Percentiles rank a stretch among this genome's conserved stretches.
phyloP scores from a whole-genome alignment of 2,888 invertebrate genomes.

The Oscheius sp. region DNA sequence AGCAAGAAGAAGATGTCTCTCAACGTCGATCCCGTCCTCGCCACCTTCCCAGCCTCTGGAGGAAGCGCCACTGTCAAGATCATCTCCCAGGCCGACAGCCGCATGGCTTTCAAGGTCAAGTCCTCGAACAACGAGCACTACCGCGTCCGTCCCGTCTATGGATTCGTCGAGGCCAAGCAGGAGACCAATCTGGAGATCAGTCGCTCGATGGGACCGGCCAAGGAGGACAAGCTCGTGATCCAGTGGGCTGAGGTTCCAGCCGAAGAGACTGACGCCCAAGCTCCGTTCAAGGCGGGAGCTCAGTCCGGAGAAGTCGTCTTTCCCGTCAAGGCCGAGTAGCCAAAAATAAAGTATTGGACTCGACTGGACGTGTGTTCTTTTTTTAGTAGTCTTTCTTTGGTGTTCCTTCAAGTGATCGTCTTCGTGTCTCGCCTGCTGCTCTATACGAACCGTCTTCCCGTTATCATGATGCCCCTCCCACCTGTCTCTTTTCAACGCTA shows the following conservation, averaged over 20 bases:
- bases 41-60: constrained; percentile 53
- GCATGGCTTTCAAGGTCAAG: constrained; percentile 31
- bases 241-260: constrained; percentile 44
- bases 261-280: constrained; percentile 42
- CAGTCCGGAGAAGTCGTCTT: constrained; percentile 51
- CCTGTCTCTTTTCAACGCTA: no score
- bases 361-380: no score
- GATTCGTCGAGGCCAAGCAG: constrained; percentile 46
- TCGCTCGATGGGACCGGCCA: constrained; percentile 36
- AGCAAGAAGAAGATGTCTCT: not conserved
- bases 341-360: no score
- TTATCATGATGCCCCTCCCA: no score
- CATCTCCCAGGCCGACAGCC: constrained; percentile 43
- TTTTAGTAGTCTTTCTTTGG: no score
- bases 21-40: constrained; percentile 44
- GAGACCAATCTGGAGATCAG: constrained; percentile 40
- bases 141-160: constrained; percentile 49
- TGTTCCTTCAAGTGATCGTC: no score
- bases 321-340: constrained; percentile 44
- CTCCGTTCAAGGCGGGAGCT: constrained; percentile 44
- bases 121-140: constrained; percentile 34
- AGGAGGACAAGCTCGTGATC: constrained; percentile 42
- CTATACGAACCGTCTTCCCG: no score
- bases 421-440: no score
- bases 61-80: constrained; percentile 53